Percentiles rank a stretch among this genome's conserved stretches.
phyloP scores from a whole-genome alignment of 2,888 invertebrate genomes.

The Sceliomorpha sp. region DNA sequence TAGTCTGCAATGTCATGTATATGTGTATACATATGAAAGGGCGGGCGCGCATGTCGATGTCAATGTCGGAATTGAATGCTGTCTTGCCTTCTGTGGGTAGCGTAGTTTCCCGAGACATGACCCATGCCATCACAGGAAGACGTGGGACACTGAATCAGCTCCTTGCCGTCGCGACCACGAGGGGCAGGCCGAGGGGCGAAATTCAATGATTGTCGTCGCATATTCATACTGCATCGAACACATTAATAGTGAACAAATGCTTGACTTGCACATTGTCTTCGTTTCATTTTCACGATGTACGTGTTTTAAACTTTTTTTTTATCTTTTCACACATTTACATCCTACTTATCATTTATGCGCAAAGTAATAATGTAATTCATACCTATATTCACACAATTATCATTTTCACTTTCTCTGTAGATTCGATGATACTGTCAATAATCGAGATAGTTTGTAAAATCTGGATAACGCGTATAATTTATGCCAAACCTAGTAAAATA shows the following conservation, averaged over 20 bases:
- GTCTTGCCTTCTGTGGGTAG: conserved; percentile 93
- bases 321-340: too few species aligned
- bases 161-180: conserved; percentile 86
- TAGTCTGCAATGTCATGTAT: conserved; percentile 27
- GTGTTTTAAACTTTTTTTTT: background rate
- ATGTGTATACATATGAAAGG: conserved; percentile 44
- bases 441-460: too few species aligned
- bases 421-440: conserved; percentile 22
- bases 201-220: conserved; percentile 77
- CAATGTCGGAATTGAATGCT: conserved; percentile 72
- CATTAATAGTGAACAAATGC: conserved; percentile 58
- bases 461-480: too few species aligned
- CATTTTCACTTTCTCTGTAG: conserved; percentile 13
- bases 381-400: background rate
- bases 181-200: conserved; percentile 76
- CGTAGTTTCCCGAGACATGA: conserved; percentile 94
- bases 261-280: conserved; percentile 32
- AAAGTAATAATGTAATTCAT: too few species aligned
- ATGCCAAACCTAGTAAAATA: too few species aligned
- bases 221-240: conserved; percentile 75
- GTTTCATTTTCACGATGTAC: conserved; percentile 19
- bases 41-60: conserved; percentile 64
- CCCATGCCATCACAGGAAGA: conserved; percentile 92
- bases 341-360: background rate
- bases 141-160: conserved; percentile 90